A percentile compares a stretch with the other conserved stretches of the same genome.
Conservation (phyloP, 2,113 vertebrate genomes). For the Cryptomyrus ogoouensis region DNA sequence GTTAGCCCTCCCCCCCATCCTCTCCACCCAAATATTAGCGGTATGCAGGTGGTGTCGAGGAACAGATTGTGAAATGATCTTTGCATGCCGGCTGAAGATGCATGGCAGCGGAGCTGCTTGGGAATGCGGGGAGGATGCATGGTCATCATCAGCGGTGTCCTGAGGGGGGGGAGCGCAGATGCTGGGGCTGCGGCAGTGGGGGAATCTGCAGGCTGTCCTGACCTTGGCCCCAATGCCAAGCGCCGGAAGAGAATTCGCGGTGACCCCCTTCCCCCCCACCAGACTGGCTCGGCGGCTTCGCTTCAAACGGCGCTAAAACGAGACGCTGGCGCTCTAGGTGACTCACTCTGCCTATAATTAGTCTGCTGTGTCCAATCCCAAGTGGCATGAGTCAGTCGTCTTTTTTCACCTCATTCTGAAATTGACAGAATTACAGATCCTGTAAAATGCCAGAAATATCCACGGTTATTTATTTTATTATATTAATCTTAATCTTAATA, state of each 20-base stretch:
- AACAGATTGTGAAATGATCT: slow-evolving; percentile 47
- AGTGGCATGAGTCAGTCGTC: background rate
- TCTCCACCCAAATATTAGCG: background rate
- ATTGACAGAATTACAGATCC: background rate
- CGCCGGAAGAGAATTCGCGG: background rate
- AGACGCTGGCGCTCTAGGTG: background rate
- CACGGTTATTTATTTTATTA: background rate
- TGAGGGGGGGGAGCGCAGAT: background rate
- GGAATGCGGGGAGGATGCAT: slow-evolving; percentile 28
- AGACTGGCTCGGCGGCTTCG: background rate
- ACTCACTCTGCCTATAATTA: slow-evolving; percentile 1
- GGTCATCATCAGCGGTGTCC: background rate
- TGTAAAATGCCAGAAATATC: no score
- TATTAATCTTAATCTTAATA: background rate
- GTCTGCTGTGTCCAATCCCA: background rate
- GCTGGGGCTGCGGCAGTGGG: background rate
- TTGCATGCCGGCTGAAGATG: slow-evolving; percentile 50
- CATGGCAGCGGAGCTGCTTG: slow-evolving; percentile 48
- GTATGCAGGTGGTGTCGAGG: slow-evolving; percentile 47
- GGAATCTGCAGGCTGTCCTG: background rate
- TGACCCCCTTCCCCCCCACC: background rate
- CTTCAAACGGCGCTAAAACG: background rate
- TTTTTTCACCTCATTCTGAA: background rate
- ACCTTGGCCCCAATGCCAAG: background rate
- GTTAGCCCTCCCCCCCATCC: background rate